A percentile compares a stretch with the other conserved stretches of the same genome.
phyloP scores from a whole-genome alignment of 2,888 invertebrate species.

The Pseudococcus viburni region DNA sequence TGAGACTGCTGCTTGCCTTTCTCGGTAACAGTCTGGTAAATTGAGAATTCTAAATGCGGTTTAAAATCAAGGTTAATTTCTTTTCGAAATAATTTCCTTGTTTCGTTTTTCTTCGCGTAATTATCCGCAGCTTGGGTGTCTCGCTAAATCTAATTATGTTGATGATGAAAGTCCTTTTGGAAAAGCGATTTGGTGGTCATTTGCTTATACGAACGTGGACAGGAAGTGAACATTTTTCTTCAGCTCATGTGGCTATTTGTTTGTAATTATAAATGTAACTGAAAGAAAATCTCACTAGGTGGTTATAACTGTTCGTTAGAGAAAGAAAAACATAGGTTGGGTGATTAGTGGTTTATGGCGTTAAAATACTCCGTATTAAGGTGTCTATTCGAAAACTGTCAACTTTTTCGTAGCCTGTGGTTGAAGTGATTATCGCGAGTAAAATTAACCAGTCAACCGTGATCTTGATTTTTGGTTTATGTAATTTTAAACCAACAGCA shows the following conservation, averaged over 20 bases:
- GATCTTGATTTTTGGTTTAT: background rate
- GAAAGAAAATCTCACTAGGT: slow-evolving; percentile 1
- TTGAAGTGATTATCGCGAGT: background rate
- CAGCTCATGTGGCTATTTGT: background rate
- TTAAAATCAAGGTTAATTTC: slow-evolving; percentile 63
- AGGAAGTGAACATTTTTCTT: background rate
- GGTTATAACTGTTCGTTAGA: slow-evolving; percentile 3
- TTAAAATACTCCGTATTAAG: background rate
- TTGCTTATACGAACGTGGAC: background rate
- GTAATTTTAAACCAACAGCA: background rate
- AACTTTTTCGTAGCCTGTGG: background rate
- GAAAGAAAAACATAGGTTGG: background rate
- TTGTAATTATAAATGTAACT: background rate
- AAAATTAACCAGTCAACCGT: background rate
- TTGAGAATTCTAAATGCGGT: slow-evolving; percentile 59
- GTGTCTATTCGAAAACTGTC: background rate
- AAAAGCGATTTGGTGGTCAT: slow-evolving; percentile 26
- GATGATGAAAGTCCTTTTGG: slow-evolving; percentile 10
- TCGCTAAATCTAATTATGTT: background rate
- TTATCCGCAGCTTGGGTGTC: slow-evolving; percentile 10
- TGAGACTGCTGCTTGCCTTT: slow-evolving; percentile 48
- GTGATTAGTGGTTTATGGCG: background rate
- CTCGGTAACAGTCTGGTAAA: slow-evolving; percentile 37
- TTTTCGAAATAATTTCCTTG: slow-evolving; percentile 50
- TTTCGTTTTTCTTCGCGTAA: slow-evolving; percentile 23